These are phyloP conservation scores for Dryococelus australis DNA, from an alignment of 2,888 invertebrate genomes.

Conservation along the genomic window DNA sequence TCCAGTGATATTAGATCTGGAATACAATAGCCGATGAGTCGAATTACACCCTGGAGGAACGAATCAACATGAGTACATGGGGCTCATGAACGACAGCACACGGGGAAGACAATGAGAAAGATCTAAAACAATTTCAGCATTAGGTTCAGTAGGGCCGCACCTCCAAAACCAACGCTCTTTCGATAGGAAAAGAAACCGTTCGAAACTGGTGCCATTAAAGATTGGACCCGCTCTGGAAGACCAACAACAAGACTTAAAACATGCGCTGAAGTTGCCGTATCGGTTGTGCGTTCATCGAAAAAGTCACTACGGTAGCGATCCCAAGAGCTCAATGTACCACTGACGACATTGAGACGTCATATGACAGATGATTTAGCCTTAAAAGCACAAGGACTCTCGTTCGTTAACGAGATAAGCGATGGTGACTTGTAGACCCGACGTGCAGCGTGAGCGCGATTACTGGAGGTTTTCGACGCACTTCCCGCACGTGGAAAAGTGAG, in stretches of 20 bases:
- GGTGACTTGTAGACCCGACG: neutral
- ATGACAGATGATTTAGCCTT: neutral
- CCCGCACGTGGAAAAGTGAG: neutral
- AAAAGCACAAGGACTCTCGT: neutral
- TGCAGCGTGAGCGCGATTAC: neutral
- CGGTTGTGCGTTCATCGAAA: neutral
- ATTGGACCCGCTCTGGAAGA: neutral
- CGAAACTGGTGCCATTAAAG: neutral
- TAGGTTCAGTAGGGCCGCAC: slow-evolving; percentile 23
- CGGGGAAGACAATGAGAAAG: neutral
- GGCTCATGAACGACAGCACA: too few species aligned
- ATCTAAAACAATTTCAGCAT: slow-evolving; percentile 2
- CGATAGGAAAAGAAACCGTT: neutral
- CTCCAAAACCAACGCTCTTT: neutral
- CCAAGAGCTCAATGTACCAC: neutral
- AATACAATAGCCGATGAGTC: too few species aligned
- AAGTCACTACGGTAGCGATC: neutral
- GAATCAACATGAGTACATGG: too few species aligned
- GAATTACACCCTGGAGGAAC: too few species aligned
- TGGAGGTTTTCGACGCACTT: neutral
- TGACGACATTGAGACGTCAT: neutral
- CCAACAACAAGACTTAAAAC: neutral
- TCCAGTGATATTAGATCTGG: too few species aligned
- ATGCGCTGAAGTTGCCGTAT: too few species aligned
- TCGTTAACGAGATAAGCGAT: neutral